Evolutionary conservation across 2,888 invertebrate genomes (phyloP).

Genomic region (Ditylenchus weischeri): DNA sequence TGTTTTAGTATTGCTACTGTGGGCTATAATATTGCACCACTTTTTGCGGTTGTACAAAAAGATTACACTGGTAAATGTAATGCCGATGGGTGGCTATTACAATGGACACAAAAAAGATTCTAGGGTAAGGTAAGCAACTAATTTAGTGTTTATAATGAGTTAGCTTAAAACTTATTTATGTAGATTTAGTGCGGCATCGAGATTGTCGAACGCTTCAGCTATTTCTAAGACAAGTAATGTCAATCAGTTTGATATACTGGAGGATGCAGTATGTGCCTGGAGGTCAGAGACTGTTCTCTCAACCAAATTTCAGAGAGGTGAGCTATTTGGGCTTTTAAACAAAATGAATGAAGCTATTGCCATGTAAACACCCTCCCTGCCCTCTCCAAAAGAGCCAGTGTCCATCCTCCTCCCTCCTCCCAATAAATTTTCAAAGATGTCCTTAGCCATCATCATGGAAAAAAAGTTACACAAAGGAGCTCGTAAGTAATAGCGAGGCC

Average conservation of each 20-base stretch:
- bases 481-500: no score
- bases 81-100: conserved; percentile 3
- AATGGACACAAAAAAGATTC: background rate
- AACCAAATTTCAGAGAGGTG: conserved; percentile 6
- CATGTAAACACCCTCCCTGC: background rate
- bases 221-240: background rate
- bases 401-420: no score
- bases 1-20: conserved; percentile 23
- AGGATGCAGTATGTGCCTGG: conserved; percentile 26
- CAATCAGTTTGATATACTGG: conserved; percentile 23
- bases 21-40: conserved; percentile 25
- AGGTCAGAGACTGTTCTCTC: conserved; percentile 26
- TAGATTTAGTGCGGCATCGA: no score
- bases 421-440: no score
- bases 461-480: no score
- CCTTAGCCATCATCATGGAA: no score
- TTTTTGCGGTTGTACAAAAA: conserved; percentile 25
- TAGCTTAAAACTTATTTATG: no score
- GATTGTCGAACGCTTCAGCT: background rate
- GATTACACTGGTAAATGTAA: conserved; percentile 17
- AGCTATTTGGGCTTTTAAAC: background rate
- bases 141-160: no score
- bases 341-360: no score
- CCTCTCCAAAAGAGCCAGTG: background rate
- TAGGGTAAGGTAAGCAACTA: no score